These are phyloP conservation scores for Osmerus eperlanus DNA, from an alignment of 2,113 vertebrate genomes.

Conservation along the genomic window DNA sequence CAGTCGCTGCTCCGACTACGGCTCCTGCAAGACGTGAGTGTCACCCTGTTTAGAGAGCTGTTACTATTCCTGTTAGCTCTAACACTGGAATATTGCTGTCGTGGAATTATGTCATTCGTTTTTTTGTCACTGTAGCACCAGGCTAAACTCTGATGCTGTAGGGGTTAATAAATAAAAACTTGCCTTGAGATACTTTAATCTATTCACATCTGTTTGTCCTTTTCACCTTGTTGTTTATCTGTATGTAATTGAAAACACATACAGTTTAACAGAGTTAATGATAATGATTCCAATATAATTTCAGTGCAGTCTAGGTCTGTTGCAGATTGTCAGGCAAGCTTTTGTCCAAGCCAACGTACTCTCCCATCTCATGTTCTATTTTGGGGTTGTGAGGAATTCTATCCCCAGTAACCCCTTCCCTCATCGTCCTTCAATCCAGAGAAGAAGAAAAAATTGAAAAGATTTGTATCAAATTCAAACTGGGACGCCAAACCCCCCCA, in stretches of 20 bases:
- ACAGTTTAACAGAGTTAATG: too few species aligned
- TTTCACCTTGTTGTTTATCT: too few species aligned
- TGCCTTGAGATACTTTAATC: too few species aligned
- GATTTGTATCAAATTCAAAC: conserved; percentile 44
- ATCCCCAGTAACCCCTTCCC: conserved; percentile 16
- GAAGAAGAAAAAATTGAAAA: conserved; percentile 1
- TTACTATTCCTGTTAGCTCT: background rate
- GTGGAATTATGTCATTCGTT: background rate
- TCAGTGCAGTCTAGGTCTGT: too few species aligned
- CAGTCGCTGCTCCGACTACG: conserved; percentile 78
- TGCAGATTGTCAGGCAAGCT: conserved; percentile 40
- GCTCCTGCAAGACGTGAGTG: conserved; percentile 80
- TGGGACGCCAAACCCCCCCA: conserved; percentile 49
- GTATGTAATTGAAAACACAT: too few species aligned
- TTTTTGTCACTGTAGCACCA: too few species aligned
- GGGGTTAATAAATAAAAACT: too few species aligned
- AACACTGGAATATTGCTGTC: background rate
- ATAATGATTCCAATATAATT: too few species aligned
- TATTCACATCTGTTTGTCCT: too few species aligned
- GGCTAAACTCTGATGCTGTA: too few species aligned
- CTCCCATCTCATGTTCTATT: conserved; percentile 52
- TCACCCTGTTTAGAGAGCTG: background rate
- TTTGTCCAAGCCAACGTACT: conserved; percentile 31
- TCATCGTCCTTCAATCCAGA: conserved; percentile 9
- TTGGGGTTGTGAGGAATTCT: conserved; percentile 57